Evolutionary conservation across 2,888 invertebrate species (phyloP).

Genomic region (Chorisops tibialis): DNA sequence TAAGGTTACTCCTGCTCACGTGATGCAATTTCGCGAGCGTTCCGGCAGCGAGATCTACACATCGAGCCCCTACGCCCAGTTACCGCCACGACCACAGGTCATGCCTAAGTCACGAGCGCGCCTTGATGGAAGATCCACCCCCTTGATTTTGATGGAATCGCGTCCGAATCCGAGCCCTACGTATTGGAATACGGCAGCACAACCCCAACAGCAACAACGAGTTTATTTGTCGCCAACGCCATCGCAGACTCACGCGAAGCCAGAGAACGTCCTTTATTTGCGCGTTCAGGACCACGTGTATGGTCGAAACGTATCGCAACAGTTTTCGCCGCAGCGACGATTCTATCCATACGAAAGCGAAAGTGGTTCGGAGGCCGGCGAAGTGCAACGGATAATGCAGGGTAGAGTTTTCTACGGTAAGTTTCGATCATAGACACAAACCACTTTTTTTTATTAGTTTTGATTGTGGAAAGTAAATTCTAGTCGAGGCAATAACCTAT

Average conservation of each 20-base stretch:
- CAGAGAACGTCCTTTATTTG: conserved; percentile 16
- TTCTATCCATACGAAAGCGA: conserved; percentile 58
- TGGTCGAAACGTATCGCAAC: conserved; percentile 8
- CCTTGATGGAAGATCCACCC: conserved; percentile 45
- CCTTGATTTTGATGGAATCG: conserved; percentile 45
- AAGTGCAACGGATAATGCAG: conserved; percentile 63
- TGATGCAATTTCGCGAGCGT: conserved; percentile 39
- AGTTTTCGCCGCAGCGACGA: conserved; percentile 26
- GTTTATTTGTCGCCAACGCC: conserved; percentile 35
- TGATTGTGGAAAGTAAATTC: too few relatives aligned
- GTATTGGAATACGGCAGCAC: conserved; percentile 38
- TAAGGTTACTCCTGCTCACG: conserved; percentile 41
- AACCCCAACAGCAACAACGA: conserved; percentile 36
- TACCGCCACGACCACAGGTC: conserved; percentile 36
- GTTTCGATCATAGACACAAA: neutral
- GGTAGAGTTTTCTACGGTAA: conserved; percentile 15
- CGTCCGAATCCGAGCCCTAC: conserved; percentile 43
- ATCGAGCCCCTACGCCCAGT: conserved; percentile 40
- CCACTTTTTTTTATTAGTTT: too few relatives aligned
- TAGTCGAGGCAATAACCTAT: too few relatives aligned
- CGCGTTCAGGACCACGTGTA: conserved; percentile 29
- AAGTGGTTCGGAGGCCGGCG: conserved; percentile 70
- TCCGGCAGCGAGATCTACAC: conserved; percentile 35
- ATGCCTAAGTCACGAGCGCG: conserved; percentile 32
- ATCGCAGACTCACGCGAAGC: conserved; percentile 11